phyloP scores from a whole-genome alignment of 2,113 vertebrate genomes.

The Callithrix jacchus region DNA sequence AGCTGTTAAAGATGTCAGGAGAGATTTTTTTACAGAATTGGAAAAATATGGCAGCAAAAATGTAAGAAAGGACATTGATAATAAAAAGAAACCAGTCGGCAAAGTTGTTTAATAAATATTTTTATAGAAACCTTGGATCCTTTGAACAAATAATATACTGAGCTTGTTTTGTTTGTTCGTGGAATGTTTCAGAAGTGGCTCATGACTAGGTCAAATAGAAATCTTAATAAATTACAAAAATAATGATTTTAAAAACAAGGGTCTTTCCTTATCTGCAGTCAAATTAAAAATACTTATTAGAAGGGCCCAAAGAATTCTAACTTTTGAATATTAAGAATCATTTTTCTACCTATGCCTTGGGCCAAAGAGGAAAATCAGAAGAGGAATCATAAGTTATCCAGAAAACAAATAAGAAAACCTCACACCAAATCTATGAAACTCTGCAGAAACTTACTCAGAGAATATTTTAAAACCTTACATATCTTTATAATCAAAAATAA shows the following conservation, averaged over 20 bases:
- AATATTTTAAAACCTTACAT: not conserved
- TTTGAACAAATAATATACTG: not conserved
- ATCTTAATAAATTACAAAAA: not conserved
- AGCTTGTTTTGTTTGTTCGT: not conserved
- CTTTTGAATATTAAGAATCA: not conserved
- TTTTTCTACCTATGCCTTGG: not conserved
- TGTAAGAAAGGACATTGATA: not conserved
- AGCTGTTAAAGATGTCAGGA: not conserved
- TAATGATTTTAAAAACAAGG: not conserved
- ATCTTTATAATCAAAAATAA: not conserved
- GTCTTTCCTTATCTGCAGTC: not conserved
- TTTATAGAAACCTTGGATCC: not conserved
- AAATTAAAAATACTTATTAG: not conserved
- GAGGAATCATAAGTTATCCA: not conserved
- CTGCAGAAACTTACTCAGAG: not conserved
- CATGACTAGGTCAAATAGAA: not conserved
- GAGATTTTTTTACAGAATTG: not conserved
- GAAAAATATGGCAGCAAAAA: not conserved
- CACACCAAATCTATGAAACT: not conserved
- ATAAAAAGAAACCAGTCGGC: not conserved
- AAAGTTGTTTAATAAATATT: not conserved
- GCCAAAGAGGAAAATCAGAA: not conserved
- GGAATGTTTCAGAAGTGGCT: not conserved
- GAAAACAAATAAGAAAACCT: not conserved
- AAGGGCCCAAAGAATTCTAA: not conserved